Conservation (phyloP, 2,113 vertebrate species). For the Typhlomys cinereus region DNA sequence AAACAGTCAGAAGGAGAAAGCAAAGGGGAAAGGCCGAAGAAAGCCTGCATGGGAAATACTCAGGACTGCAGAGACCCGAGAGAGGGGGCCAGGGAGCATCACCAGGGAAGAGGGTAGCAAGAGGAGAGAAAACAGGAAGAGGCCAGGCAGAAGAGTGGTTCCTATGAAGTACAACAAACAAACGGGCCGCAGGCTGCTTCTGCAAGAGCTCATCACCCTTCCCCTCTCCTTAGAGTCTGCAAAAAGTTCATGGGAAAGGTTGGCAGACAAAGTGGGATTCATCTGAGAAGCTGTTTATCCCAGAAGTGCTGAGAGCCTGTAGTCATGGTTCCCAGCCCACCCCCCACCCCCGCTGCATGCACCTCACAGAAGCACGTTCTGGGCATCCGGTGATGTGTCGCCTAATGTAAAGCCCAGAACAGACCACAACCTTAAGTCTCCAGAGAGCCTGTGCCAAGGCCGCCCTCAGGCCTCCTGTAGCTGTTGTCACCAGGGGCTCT, state of each 20-base stretch:
- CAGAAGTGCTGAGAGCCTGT: neutral
- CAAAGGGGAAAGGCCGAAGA: neutral
- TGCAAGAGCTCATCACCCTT: neutral
- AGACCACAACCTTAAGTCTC: neutral
- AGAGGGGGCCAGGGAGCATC: neutral
- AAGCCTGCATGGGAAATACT: neutral
- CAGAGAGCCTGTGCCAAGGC: accelerated
- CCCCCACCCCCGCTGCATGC: neutral
- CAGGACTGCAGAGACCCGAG: too few relatives aligned
- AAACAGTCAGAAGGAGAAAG: neutral
- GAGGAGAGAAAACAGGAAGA: neutral
- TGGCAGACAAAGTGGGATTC: neutral
- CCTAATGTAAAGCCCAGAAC: accelerated
- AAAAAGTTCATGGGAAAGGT: neutral
- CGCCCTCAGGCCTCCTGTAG: neutral
- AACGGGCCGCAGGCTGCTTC: neutral
- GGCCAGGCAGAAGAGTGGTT: neutral
- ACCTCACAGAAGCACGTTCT: neutral
- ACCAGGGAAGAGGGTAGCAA: neutral
- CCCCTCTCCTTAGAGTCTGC: neutral
- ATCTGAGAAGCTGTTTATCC: neutral
- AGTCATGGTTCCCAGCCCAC: neutral
- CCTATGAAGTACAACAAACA: neutral
- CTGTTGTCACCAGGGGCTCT: neutral
- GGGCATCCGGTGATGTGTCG: accelerated